Base-by-base conservation (phyloP, 2,113 vertebrate genomes). In the Myrmecophaga tridactyla region DNA sequence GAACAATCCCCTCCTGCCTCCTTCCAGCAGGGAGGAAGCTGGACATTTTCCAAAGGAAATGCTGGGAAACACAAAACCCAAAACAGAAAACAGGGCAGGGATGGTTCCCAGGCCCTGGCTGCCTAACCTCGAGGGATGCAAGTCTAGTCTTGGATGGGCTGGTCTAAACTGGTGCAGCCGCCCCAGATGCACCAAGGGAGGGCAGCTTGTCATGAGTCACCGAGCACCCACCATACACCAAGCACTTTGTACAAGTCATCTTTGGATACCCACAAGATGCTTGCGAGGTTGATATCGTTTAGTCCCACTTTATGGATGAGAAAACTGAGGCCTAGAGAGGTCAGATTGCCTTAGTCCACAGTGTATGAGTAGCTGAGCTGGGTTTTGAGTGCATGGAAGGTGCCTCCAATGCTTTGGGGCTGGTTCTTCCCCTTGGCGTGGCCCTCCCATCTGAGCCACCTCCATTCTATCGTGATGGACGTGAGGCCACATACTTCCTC, bases 31-130 rank as follows among this genome's bases (percentile, higher is more conserved):
- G 67, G 95, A 95, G 92, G 97, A 97, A 94, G 94, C 86, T 96
- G 97, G 97, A 88, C 62, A 60, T 96, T 86, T 83, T 95, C 96
- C 96, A 96, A 97, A 96, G 97, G 96, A 97, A 97, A 96, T 69
- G 73, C 92, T 92, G 96, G 95, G 94, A 97, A 96, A 96, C 65
- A 72, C 92, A 94, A 96, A 96, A 96, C 92, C 90, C 95, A 43
- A 96, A 96, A 95, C 82, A 96, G 82, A 94, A 97, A 96, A 95
- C 91, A 87, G 80, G 92, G 85, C 92, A 94, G 92, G 92, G 90
- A 93, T 86, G 89, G 93, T 89, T 96, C 91, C 92, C 41, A 81
- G 90, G 90, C 93, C 94, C 94, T 81, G 1, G 70, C 94, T 56
- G 94, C 82, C 48, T 92, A 62, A 89, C 48, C 86, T 17, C 34